Evolutionary conservation across 2,113 vertebrate genomes (phyloP).

Genomic region (Oncorhynchus gorbuscha): DNA sequence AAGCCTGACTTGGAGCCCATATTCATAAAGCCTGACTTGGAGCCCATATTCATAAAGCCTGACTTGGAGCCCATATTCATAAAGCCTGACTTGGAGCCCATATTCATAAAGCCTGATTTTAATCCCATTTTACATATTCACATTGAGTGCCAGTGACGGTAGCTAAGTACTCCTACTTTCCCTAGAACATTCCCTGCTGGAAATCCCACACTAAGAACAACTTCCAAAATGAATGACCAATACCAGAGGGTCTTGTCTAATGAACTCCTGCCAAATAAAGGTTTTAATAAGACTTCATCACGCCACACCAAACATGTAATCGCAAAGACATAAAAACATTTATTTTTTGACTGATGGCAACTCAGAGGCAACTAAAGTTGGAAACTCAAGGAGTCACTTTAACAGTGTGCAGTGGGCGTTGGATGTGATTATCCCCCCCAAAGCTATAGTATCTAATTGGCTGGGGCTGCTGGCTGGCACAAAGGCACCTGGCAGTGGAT

Average conservation of each 20-base stretch:
- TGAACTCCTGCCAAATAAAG: no score
- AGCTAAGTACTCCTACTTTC: background rate
- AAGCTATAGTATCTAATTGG: constrained; percentile 37
- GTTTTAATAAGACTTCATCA: no score
- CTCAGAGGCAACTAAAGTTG: background rate
- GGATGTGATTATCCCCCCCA: constrained; percentile 9
- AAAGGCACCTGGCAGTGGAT: constrained; percentile 42
- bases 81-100: no score
- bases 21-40: no score
- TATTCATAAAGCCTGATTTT: no score
- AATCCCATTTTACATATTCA: no score
- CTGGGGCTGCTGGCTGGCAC: constrained; percentile 25
- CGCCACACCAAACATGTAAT: background rate
- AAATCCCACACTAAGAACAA: background rate
- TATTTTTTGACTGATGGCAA: background rate
- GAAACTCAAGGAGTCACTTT: background rate
- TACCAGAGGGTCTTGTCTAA: no score
- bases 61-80: fast-evolving
- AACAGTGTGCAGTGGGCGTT: background rate
- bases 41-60: no score
- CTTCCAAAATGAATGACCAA: background rate
- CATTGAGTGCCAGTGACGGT: no score
- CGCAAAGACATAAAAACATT: background rate
- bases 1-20: no score
- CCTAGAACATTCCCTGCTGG: background rate